A percentile compares a stretch with the other conserved stretches of the same genome.
These are phyloP conservation scores for Chorisops tibialis DNA, from an alignment of 2,888 invertebrate species.

Conservation along the genomic window DNA sequence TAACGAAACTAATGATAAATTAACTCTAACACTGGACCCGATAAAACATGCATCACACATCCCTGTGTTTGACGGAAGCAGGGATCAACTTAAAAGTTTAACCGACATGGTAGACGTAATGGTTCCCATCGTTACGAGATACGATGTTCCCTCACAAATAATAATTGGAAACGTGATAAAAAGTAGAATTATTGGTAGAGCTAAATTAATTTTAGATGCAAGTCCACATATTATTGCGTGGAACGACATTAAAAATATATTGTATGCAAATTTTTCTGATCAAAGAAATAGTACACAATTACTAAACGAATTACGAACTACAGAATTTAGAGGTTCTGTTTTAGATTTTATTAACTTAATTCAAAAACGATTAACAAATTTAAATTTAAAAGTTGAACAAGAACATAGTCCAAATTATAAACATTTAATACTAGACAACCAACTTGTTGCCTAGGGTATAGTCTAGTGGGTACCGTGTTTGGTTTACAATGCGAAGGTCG, in stretches of 20 bases:
- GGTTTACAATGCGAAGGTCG: too few species aligned
- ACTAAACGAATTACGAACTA: background rate
- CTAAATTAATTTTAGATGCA: too few species aligned
- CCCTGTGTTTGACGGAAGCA: background rate
- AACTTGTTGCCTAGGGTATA: too few species aligned
- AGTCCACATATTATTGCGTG: too few species aligned
- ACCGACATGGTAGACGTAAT: too few species aligned
- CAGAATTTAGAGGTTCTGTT: too few species aligned
- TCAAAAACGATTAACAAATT: too few species aligned
- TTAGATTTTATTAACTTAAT: too few species aligned
- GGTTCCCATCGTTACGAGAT: background rate
- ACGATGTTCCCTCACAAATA: background rate
- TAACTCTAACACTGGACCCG: background rate
- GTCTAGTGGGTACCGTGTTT: too few species aligned
- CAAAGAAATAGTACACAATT: too few species aligned
- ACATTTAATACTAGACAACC: background rate
- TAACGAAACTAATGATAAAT: background rate
- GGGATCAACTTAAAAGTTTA: background rate
- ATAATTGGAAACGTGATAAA: background rate
- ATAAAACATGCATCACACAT: background rate
- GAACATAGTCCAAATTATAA: background rate
- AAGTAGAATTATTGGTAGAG: conserved; percentile 8
- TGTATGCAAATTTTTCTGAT: background rate
- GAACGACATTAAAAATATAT: background rate
- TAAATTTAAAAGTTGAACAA: too few species aligned